Conservation (phyloP, 2,888 invertebrate species). For the Xestia rhomboidea region DNA sequence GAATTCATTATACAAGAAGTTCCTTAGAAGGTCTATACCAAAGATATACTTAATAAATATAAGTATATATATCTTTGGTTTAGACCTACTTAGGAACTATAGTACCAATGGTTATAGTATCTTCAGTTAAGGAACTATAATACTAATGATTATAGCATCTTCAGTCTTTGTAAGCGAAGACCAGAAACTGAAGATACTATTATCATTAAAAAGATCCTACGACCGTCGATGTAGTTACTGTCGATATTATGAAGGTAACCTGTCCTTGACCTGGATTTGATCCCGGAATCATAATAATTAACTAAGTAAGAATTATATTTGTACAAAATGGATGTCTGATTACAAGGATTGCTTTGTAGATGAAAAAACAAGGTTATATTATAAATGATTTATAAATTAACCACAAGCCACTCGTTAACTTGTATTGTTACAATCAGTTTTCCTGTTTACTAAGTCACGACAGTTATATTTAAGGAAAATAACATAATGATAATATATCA, state of each 20-base stretch:
- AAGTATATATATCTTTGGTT: too few species aligned
- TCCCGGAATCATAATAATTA: slow-evolving; percentile 15
- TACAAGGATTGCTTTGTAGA: background rate
- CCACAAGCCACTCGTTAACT: background rate
- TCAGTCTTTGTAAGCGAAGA: too few species aligned
- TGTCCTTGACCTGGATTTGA: slow-evolving; percentile 25
- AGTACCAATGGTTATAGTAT: too few species aligned
- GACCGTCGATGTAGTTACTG: too few species aligned
- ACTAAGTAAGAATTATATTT: background rate
- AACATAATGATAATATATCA: background rate
- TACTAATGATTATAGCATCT: too few species aligned
- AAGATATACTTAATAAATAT: background rate
- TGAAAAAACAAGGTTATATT: slow-evolving; percentile 23
- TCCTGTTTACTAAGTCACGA: background rate
- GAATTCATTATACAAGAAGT: background rate
- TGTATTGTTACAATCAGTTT: background rate
- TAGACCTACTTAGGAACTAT: too few species aligned
- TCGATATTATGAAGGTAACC: too few species aligned
- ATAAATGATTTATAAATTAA: background rate
- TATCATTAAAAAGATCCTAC: too few species aligned
- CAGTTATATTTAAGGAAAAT: background rate
- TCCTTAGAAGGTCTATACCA: background rate
- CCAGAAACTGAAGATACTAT: too few species aligned
- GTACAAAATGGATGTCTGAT: slow-evolving; percentile 7
- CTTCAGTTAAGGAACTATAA: too few species aligned